Evolutionary conservation across 2,888 invertebrate genomes (phyloP), one percentile per base, ranked within the genome.

Genomic region (Drosophila fulvimacula): DNA sequence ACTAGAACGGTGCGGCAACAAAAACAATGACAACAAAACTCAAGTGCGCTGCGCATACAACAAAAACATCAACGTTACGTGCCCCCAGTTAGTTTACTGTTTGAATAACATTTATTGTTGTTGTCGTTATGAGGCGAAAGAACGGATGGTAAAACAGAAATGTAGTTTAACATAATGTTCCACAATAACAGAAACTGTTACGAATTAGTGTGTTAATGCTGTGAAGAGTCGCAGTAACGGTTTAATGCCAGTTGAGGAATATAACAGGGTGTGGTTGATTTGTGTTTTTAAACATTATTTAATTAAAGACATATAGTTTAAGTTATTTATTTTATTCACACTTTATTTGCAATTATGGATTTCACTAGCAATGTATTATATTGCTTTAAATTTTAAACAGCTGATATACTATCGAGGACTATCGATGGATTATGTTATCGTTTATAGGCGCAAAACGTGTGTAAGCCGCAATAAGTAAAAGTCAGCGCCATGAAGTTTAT

Each of bases 401-500:
- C 56, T 62, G 71, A 34, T 42, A 6, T 44, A 5, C 4, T 58
- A 67, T 72, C 72, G 72, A 55, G 11, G 55, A 32, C 15, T 55
- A 58, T 63, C 58, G 70, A 58, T 17, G 17, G 11, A 21, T 34
- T 17, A 2, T 30, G 9, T 30, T 58, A 49, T 42, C 39, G 39
- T 39, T 49, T 27, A 21, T 24, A 24, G 38, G 46, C 59, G 34
- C 32, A 59, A 53, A 78, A 75, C 74, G 72, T 71, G 78, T 53
- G 38, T 34, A 30, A 52, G 60, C 48, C 13, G 36, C 41, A 44
- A 53, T 27, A 39, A 48, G 38, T 34, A 30, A 39, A 39, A 42
- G 48, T 39, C 10, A 1, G 7, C 30, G 93, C 81, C 82, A 97
- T 97, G 97, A 96, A 96, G 91, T 97, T 96, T 89, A 85, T 93